phyloP scores from a whole-genome alignment of 2,113 vertebrate genomes.

The Trinectes maculatus region DNA sequence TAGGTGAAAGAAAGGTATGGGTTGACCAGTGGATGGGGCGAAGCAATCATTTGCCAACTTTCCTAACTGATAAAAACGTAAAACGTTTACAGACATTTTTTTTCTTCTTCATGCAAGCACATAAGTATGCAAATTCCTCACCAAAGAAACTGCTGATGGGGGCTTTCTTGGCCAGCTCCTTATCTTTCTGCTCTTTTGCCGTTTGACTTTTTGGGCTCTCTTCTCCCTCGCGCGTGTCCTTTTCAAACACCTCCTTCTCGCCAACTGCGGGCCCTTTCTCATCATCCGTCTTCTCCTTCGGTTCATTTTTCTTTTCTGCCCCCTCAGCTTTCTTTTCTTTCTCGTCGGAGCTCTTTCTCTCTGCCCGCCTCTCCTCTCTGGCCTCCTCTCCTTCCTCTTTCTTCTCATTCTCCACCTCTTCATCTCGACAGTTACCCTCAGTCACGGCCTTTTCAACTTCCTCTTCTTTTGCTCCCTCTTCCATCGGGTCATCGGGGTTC shows the following conservation, averaged over 20 bases:
- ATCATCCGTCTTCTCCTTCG: constrained; percentile 52
- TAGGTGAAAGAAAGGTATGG: constrained; percentile 11
- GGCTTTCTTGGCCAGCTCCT: constrained; percentile 66
- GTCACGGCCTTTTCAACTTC: constrained; percentile 13
- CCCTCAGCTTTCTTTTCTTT: constrained; percentile 47
- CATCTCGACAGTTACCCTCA: constrained; percentile 35
- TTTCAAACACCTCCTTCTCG: constrained; percentile 46
- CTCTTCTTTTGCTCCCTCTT: constrained; percentile 60
- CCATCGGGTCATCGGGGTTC: constrained; percentile 63
- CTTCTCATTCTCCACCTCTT: constrained; percentile 40
- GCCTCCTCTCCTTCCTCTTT: constrained; percentile 20
- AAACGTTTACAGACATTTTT: constrained; percentile 36
- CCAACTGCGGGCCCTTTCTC: constrained; percentile 33
- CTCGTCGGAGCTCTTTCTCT: constrained; percentile 40
- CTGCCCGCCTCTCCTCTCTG: constrained; percentile 23
- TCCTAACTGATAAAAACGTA: constrained; percentile 45
- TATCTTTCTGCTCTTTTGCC: constrained; percentile 65
- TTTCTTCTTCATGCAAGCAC: constrained; percentile 48
- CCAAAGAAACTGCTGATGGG: constrained; percentile 88
- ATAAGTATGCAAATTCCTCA: constrained; percentile 73
- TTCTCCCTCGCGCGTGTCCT: constrained; percentile 18
- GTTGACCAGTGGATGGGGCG: constrained; percentile 6
- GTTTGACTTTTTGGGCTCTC: constrained; percentile 66
- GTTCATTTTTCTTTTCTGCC: constrained; percentile 42
- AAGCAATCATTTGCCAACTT: constrained; percentile 32